phyloP scores from a whole-genome alignment of 2,888 invertebrate species.

The Andrena haemorrhoa region DNA sequence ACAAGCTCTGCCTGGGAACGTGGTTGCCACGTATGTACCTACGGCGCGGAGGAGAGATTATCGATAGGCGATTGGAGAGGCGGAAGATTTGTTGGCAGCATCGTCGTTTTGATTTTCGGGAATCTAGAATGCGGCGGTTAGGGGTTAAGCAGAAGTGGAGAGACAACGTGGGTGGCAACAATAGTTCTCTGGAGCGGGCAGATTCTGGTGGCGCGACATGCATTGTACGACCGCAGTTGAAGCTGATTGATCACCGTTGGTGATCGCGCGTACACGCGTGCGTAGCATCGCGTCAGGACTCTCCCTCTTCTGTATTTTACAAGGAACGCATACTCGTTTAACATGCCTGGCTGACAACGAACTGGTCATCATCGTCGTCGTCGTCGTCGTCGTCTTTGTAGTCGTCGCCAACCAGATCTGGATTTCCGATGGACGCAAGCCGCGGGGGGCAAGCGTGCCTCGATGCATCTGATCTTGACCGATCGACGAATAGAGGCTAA shows the following conservation, averaged over 20 bases:
- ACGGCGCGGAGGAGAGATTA: background rate
- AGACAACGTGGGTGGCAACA: slow-evolving; percentile 83
- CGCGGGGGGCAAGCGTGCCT: slow-evolving; percentile 64
- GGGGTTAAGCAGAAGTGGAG: slow-evolving; percentile 53
- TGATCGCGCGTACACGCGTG: slow-evolving; percentile 65
- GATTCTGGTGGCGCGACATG: slow-evolving; percentile 79
- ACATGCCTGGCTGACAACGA: slow-evolving; percentile 66
- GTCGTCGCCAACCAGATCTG: slow-evolving; percentile 66
- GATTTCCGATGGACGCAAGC: slow-evolving; percentile 68
- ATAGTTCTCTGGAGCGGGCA: slow-evolving; percentile 77
- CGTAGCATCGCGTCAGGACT: slow-evolving; percentile 35
- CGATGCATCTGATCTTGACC: slow-evolving; percentile 63
- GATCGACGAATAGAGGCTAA: slow-evolving; percentile 60
- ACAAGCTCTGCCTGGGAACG: background rate
- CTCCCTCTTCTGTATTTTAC: slow-evolving; percentile 45
- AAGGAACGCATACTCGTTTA: slow-evolving; percentile 55
- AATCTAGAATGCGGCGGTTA: slow-evolving; percentile 56
- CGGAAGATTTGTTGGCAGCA: background rate
- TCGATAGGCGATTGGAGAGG: slow-evolving; percentile 4
- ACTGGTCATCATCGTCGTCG: slow-evolving; percentile 49
- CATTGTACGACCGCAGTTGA: slow-evolving; percentile 79
- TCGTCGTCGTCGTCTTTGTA: slow-evolving; percentile 28
- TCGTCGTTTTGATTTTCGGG: slow-evolving; percentile 23
- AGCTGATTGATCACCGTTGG: slow-evolving; percentile 82
- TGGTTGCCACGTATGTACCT: background rate